A percentile compares a stretch with the other conserved stretches of the same genome.
Conservation (phyloP, 1,140 invertebrate species). For the Phenacoccus solenopsis region DNA sequence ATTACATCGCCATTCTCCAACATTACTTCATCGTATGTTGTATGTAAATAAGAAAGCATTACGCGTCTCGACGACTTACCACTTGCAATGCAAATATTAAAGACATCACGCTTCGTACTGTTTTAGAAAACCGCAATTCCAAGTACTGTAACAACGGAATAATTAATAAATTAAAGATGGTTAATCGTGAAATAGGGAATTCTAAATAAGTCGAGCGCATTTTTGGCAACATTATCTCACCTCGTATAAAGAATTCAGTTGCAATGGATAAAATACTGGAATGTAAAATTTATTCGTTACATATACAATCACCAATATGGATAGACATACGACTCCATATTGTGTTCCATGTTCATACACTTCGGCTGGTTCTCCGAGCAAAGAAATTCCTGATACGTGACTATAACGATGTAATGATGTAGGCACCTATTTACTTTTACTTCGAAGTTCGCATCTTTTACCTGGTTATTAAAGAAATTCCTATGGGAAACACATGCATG, state of each 20-base stretch:
- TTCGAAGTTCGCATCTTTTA: constrained; percentile 31
- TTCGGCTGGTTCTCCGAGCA: constrained; percentile 78
- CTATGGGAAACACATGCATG: constrained; percentile 65
- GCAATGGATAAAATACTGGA: constrained; percentile 73
- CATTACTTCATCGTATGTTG: background rate
- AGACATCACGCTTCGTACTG: background rate
- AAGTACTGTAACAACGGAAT: background rate
- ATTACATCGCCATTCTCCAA: background rate
- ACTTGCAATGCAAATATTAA: constrained; percentile 18
- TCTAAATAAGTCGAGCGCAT: no score
- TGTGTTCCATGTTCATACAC: constrained; percentile 80
- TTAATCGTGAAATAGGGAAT: background rate
- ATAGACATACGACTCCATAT: constrained; percentile 31
- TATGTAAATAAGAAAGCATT: background rate
- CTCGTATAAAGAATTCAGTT: constrained; percentile 72
- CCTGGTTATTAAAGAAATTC: constrained; percentile 68
- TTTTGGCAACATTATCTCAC: constrained; percentile 36
- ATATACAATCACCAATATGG: constrained; percentile 42
- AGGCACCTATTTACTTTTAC: background rate
- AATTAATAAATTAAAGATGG: background rate
- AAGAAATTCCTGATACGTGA: constrained; percentile 79
- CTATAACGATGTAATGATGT: constrained; percentile 35
- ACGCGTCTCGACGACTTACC: background rate
- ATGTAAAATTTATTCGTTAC: constrained; percentile 59
- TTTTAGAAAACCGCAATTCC: background rate